phyloP scores from a whole-genome alignment of 2,797 vertebrate genomes.

The Thunnus albacares region DNA sequence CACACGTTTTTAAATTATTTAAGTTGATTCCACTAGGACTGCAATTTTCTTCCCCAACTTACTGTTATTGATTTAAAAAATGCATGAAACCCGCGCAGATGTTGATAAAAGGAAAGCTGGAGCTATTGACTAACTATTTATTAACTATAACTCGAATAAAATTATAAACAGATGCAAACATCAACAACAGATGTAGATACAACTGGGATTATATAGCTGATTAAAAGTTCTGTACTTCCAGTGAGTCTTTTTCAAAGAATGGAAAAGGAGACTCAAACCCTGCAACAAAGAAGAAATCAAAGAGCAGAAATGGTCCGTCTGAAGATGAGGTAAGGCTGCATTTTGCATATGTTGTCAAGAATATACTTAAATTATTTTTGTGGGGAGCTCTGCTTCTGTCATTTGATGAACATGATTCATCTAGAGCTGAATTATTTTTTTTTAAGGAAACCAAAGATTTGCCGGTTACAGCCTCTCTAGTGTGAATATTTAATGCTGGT shows the following conservation, averaged over 20 bases:
- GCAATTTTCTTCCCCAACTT: neutral
- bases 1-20: no score
- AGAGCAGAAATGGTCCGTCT: slow-evolving; percentile 19
- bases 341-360: no score
- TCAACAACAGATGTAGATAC: no score
- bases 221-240: slow-evolving; percentile 45
- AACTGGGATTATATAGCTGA: neutral
- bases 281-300: slow-evolving; percentile 51
- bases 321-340: slow-evolving; percentile 44
- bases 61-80: no score
- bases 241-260: slow-evolving; percentile 65
- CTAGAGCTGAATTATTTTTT: no score
- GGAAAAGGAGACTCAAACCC: slow-evolving; percentile 35
- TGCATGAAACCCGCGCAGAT: neutral
- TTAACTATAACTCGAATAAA: no score
- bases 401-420: neutral
- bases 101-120: neutral
- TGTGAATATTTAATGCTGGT: no score
- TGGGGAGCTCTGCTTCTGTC: neutral
- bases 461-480: no score
- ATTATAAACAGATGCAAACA: no score
- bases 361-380: neutral
- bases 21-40: neutral
- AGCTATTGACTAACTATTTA: neutral
- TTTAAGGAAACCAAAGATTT: no score